phyloP scores from a whole-genome alignment of 2,888 invertebrate species.

The Tinea semifulvella region DNA sequence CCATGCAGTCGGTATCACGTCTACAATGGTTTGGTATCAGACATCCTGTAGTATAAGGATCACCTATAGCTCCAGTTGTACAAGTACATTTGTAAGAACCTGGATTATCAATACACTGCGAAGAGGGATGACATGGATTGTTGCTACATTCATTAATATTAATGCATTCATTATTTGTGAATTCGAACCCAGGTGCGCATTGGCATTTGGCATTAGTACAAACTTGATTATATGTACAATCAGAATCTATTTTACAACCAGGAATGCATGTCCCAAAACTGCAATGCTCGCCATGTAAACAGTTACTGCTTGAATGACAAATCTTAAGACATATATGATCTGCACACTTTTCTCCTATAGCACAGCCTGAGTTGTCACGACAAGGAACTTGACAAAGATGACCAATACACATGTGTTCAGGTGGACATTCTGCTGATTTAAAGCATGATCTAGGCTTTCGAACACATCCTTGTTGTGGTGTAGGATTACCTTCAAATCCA shows the following conservation, averaged over 20 bases:
- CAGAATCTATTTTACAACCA: conserved; percentile 83
- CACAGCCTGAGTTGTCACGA: conserved; percentile 75
- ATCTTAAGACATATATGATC: conserved; percentile 84
- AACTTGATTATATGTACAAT: conserved; percentile 82
- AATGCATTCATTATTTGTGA: conserved; percentile 76
- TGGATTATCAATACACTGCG: conserved; percentile 79
- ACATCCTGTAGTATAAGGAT: conserved; percentile 75
- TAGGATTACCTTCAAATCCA: conserved; percentile 88
- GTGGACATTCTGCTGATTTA: conserved; percentile 76
- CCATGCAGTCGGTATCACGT: conserved; percentile 77
- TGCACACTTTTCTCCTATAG: conserved; percentile 84
- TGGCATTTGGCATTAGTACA: conserved; percentile 79
- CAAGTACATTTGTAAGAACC: conserved; percentile 86
- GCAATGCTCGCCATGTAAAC: conserved; percentile 89
- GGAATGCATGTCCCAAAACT: conserved; percentile 81
- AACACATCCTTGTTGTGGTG: conserved; percentile 89
- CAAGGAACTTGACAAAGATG: conserved; percentile 84
- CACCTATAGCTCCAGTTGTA: conserved; percentile 80
- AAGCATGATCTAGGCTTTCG: conserved; percentile 78
- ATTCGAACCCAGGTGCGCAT: conserved; percentile 79
- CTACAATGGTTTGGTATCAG: conserved; percentile 79
- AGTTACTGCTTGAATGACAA: conserved; percentile 90
- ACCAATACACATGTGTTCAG: conserved; percentile 79
- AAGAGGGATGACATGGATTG: conserved; percentile 81
- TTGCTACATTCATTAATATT: conserved; percentile 87